phyloP scores from a whole-genome alignment of 2,888 invertebrate genomes.

The Malacosoma neustria region DNA sequence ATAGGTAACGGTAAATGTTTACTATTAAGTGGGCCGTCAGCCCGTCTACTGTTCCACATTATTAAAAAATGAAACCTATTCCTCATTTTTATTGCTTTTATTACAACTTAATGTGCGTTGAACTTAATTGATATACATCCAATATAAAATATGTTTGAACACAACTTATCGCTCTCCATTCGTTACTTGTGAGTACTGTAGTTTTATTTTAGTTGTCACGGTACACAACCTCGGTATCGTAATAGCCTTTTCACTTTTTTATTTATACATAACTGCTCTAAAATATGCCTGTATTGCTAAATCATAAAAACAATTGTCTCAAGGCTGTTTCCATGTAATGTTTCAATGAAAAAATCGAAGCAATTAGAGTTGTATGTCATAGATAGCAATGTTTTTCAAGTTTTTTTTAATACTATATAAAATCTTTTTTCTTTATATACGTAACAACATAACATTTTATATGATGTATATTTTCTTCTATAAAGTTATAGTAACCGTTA shows the following conservation, averaged over 20 bases:
- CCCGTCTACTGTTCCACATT: too few relatives aligned
- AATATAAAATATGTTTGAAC: conserved; percentile 2
- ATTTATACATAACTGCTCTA: conserved; percentile 27
- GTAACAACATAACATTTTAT: too few relatives aligned
- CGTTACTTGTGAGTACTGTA: conserved; percentile 9
- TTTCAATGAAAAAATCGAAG: conserved; percentile 5
- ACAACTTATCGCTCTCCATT: conserved; percentile 12
- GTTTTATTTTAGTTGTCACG: conserved; percentile 27
- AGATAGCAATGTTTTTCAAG: not conserved
- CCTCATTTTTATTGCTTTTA: too few relatives aligned
- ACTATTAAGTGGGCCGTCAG: too few relatives aligned
- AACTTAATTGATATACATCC: too few relatives aligned
- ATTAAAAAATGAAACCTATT: too few relatives aligned
- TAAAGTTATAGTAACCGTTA: too few relatives aligned
- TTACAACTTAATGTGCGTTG: too few relatives aligned
- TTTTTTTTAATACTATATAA: not conserved
- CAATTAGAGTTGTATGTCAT: conserved; percentile 2
- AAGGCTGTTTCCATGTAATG: conserved; percentile 8
- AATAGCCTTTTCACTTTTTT: conserved; percentile 43
- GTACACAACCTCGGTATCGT: conserved; percentile 30
- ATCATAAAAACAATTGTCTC: conserved; percentile 3
- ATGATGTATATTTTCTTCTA: too few relatives aligned
- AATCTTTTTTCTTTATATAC: too few relatives aligned
- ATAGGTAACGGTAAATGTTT: too few relatives aligned
- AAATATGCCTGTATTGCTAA: conserved; percentile 25